Evolutionary conservation across 1,140 invertebrate genomes (phyloP).

Genomic region (Branchinecta lynchi): DNA sequence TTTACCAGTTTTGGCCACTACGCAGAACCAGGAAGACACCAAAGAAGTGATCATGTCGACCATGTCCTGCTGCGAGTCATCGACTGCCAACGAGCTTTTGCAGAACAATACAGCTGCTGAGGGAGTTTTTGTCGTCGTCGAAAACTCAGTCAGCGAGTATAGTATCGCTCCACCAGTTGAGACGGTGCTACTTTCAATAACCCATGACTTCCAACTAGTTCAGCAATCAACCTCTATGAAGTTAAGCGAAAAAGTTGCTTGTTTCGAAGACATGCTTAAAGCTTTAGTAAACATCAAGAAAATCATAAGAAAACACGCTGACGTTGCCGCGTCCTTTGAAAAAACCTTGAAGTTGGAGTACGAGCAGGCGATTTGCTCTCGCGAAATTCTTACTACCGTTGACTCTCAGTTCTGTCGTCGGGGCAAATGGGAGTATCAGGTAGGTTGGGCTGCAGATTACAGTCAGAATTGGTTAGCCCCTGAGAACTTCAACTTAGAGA

Average conservation of each 20-base stretch:
- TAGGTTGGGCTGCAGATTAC: not conserved
- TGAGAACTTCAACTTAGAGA: not conserved
- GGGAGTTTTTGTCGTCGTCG: too few relatives aligned
- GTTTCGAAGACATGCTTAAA: not conserved
- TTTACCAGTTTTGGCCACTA: too few relatives aligned
- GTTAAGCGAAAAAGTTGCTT: not conserved
- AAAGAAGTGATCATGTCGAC: too few relatives aligned
- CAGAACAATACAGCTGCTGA: too few relatives aligned
- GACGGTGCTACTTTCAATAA: not conserved
- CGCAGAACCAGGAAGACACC: too few relatives aligned
- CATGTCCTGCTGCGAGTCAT: too few relatives aligned
- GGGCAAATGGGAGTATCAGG: not conserved
- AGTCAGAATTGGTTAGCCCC: not conserved
- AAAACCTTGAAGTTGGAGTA: not conserved
- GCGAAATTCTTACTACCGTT: not conserved
- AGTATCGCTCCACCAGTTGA: not conserved
- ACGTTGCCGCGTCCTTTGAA: not conserved
- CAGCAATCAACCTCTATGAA: not conserved
- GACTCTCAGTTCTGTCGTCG: not conserved
- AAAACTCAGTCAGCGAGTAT: too few relatives aligned
- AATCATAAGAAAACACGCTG: not conserved
- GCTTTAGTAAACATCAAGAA: not conserved
- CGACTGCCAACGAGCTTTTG: too few relatives aligned
- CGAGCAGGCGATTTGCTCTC: not conserved
- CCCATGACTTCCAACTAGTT: not conserved